Percentiles rank a stretch among this genome's conserved stretches.
These are phyloP conservation scores for Sinonovacula constricta DNA, from an alignment of 1,140 invertebrate species.

Conservation along the genomic window DNA sequence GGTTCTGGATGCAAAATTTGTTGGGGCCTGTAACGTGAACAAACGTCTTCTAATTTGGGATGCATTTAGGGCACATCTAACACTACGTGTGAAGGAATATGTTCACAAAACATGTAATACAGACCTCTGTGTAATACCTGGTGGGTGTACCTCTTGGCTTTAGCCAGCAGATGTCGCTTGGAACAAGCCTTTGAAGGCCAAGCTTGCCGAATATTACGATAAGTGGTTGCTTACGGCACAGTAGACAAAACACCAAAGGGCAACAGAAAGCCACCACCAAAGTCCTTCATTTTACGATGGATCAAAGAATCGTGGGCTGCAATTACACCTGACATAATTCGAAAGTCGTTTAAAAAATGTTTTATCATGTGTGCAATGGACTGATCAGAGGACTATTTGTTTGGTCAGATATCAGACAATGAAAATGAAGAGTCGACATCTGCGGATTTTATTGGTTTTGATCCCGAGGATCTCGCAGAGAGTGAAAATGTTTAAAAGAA, in stretches of 20 bases:
- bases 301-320: constrained; percentile 19
- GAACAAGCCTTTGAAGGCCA: constrained; percentile 31
- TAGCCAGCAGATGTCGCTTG: constrained; percentile 30
- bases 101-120: constrained; percentile 3
- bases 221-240: constrained; percentile 39
- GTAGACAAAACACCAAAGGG: constrained; percentile 13
- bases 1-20: constrained; percentile 25
- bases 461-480: too few relatives aligned
- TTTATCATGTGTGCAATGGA: constrained; percentile 1
- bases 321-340: constrained; percentile 21
- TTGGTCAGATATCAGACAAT: neutral
- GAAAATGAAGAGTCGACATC: neutral
- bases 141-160: constrained; percentile 27
- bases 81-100: constrained; percentile 5
- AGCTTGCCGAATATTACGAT: constrained; percentile 30
- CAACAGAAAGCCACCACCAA: neutral
- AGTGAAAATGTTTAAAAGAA: too few relatives aligned
- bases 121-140: constrained; percentile 15
- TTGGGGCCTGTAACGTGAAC: constrained; percentile 17
- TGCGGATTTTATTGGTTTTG: too few relatives aligned
- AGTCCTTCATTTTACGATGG: constrained; percentile 12
- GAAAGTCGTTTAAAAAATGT: constrained; percentile 22
- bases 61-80: constrained; percentile 21
- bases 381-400: constrained; percentile 11
- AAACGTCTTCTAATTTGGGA: constrained; percentile 33